Percentiles rank a stretch among this genome's conserved stretches.
These are phyloP conservation scores for Forpus xanthops DNA, from an alignment of 2,797 vertebrate genomes.

Conservation along the genomic window DNA sequence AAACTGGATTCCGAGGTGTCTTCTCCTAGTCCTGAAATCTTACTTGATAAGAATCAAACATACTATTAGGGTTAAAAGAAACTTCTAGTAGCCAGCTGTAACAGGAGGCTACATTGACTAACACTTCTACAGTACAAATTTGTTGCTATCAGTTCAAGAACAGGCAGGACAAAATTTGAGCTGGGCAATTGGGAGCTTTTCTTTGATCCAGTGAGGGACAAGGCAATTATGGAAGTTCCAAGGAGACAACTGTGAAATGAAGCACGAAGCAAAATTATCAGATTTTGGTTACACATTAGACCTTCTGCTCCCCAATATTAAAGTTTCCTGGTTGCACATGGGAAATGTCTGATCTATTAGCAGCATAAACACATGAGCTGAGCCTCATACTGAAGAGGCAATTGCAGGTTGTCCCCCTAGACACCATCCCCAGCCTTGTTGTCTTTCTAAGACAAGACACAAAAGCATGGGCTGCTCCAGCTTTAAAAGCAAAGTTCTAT, in stretches of 20 bases:
- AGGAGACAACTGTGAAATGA: neutral
- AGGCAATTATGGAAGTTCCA: neutral
- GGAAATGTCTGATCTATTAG: neutral
- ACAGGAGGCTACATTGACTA: neutral
- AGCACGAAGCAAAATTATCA: neutral
- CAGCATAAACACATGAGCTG: neutral
- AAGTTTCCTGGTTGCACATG: rapidly evolving
- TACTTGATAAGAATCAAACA: neutral
- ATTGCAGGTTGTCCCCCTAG: neutral
- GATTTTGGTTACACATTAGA: neutral
- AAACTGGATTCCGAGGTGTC: neutral
- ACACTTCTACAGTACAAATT: neutral
- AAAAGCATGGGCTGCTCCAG: neutral
- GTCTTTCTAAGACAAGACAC: neutral
- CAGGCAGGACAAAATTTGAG: neutral
- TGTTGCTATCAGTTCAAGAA: neutral
- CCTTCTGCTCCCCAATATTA: neutral
- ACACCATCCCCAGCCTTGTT: neutral
- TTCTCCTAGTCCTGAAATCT: neutral
- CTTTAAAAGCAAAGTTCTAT: neutral
- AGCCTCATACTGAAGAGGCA: neutral
- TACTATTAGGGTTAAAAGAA: neutral
- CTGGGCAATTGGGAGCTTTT: neutral
- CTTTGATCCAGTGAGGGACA: neutral
- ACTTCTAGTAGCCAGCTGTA: neutral